Base-by-base conservation (phyloP, 2,797 vertebrate genomes). In the Smutsia gigantea region DNA sequence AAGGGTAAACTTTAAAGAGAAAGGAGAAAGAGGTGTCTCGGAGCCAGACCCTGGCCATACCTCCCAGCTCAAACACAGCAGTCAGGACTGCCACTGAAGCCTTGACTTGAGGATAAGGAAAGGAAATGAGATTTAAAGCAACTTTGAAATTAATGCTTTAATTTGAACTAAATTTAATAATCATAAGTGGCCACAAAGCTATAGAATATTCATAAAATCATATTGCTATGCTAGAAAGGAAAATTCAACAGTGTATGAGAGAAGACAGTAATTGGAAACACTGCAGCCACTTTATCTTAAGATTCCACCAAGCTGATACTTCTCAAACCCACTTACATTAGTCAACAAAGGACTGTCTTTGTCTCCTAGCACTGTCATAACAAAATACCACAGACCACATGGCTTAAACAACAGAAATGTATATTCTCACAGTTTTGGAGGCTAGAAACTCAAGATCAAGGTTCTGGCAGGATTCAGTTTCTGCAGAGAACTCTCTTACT, bases 151-250 rank as follows among this genome's bases (percentile, higher is more conserved):
- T 3, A 55, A 59, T 87, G 2, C 34, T 94, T 92, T 83, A 72
- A 87, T 90, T 27, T 71, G 19, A 88, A 79, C 64, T 55, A 89
- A 94, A 93, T 64, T 39, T 88, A 82, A 64, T 63, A 53, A n/a
- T 15, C 49, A 29, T 72, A 81, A 31, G 2, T 74, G 29, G 19
- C 51, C 68, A 93, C 29, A 86, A 71, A 71, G 3, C 34, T 46
- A 31, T 59, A n/a, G 49, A 81, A 68, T 83, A 42, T 55, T 72
- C 63, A 74, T 25, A 81, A 71, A 15, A 64, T 69, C 59, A 57
- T 66, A 77, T 49, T 88, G 49, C 23, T 82, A 0, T 15, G 42
- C 34, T 61, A 29, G 18, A 81, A 94, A 93, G 53, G 27, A 37
- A 87, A 12, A 64, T 87, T 31, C 46, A 64, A 51, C 7, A 51